Conservation (phyloP, 1,140 invertebrate species). For the Pemphigus obesinymphae region DNA sequence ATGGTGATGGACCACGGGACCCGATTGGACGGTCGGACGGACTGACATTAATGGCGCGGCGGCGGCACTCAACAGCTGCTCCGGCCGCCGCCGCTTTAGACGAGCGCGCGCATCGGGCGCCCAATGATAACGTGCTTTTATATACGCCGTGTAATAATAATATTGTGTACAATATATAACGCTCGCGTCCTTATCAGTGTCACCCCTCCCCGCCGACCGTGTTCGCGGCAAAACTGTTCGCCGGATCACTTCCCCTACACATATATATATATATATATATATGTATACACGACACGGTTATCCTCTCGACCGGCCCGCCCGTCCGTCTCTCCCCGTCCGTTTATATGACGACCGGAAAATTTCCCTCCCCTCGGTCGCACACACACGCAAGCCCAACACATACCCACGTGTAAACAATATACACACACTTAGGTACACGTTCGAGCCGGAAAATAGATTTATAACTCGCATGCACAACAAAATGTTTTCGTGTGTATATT, state of each 20-base stretch:
- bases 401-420: too few relatives aligned
- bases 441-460: background rate
- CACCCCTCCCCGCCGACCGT: background rate
- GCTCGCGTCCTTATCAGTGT: background rate
- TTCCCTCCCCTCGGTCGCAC: background rate
- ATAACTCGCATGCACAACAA: background rate
- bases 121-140: background rate
- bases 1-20: background rate
- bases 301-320: too few relatives aligned
- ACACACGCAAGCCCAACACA: background rate
- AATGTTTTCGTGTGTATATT: too few relatives aligned
- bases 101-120: background rate
- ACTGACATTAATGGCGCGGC: conserved; percentile 39
- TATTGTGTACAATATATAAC: too few relatives aligned
- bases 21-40: conserved; percentile 36
- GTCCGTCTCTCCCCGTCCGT: too few relatives aligned
- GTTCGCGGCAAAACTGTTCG: background rate
- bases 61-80: conserved; percentile 36
- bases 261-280: too few relatives aligned
- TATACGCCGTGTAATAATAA: too few relatives aligned
- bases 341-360: too few relatives aligned
- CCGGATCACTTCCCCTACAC: background rate
- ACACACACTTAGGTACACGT: too few relatives aligned
- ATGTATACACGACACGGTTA: too few relatives aligned
- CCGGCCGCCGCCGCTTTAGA: background rate